These are phyloP conservation scores for Bryconaethiops microstoma DNA, from an alignment of 2,797 vertebrate genomes.

Conservation along the genomic window DNA sequence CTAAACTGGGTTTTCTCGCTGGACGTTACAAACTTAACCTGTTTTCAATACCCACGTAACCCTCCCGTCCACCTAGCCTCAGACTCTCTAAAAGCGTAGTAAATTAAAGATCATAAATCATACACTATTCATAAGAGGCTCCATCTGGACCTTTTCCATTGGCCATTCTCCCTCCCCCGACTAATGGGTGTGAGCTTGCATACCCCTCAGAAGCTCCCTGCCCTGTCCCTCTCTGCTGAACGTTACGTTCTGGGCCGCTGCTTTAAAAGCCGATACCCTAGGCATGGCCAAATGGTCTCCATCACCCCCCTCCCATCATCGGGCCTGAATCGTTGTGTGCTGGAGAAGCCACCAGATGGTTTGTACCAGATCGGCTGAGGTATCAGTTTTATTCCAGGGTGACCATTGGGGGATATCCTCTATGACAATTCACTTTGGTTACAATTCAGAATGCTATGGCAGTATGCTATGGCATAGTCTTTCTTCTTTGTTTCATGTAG, in stretches of 20 bases:
- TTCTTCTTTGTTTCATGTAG: slow-evolving; percentile 44
- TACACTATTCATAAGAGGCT: slow-evolving; percentile 60
- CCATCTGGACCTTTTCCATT: slow-evolving; percentile 30
- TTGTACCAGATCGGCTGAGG: slow-evolving; percentile 61
- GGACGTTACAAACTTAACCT: neutral
- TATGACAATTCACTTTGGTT: slow-evolving; percentile 59
- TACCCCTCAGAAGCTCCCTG: slow-evolving; percentile 28
- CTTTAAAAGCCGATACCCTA: slow-evolving; percentile 58
- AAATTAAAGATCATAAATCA: slow-evolving; percentile 69
- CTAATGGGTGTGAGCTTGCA: slow-evolving; percentile 52
- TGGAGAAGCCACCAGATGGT: slow-evolving; percentile 62
- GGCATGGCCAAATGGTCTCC: slow-evolving; percentile 60
- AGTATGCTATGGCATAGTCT: slow-evolving; percentile 48
- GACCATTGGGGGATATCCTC: slow-evolving; percentile 55
- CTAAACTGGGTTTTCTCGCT: neutral
- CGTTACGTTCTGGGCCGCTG: slow-evolving; percentile 64
- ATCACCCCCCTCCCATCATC: slow-evolving; percentile 43
- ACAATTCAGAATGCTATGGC: slow-evolving; percentile 55
- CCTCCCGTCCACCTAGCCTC: slow-evolving; percentile 35
- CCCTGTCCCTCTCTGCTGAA: slow-evolving; percentile 46
- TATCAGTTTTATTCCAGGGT: slow-evolving; percentile 57
- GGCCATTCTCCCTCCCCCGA: slow-evolving; percentile 25
- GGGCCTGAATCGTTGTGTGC: slow-evolving; percentile 57
- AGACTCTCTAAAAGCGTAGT: slow-evolving; percentile 48
- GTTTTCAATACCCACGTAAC: slow-evolving; percentile 16